A percentile compares a stretch with the other conserved stretches of the same genome.
phyloP scores from a whole-genome alignment of 2,113 vertebrate species.

The Megaleporinus macrocephalus region DNA sequence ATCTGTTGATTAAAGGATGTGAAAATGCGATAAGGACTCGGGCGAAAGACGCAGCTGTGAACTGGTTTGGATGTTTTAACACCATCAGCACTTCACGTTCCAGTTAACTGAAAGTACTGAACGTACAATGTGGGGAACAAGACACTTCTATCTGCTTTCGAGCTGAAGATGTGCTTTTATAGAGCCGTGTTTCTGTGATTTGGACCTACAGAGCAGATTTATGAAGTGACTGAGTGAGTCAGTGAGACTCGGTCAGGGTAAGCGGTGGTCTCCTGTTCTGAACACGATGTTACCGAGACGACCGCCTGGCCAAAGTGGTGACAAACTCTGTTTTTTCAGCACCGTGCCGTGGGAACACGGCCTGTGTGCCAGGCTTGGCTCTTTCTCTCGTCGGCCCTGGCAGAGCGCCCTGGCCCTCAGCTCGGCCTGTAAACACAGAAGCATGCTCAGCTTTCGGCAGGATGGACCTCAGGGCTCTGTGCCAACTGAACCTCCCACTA shows the following conservation, averaged over 20 bases:
- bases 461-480: slow-evolving; percentile 37
- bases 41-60: background rate
- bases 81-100: background rate
- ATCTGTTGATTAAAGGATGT: background rate
- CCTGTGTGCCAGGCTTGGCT: slow-evolving; percentile 46
- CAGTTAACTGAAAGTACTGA: background rate
- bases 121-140: no score
- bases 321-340: slow-evolving; percentile 16
- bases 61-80: background rate
- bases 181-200: background rate
- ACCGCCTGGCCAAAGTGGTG: slow-evolving; percentile 7
- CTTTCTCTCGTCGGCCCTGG: slow-evolving; percentile 38
- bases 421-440: slow-evolving; percentile 39
- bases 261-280: background rate
- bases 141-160: background rate
- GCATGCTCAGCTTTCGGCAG: slow-evolving; percentile 38
- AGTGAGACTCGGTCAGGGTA: background rate
- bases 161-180: background rate
- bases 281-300: slow-evolving; percentile 19
- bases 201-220: background rate
- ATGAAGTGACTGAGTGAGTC: no score
- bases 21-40: background rate
- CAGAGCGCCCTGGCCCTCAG: slow-evolving; percentile 11
- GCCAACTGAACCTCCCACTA: slow-evolving; percentile 43
- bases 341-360: slow-evolving; percentile 69